A percentile compares a stretch with the other conserved stretches of the same genome.
These are phyloP conservation scores for Epinotia demarniana DNA, from an alignment of 2,888 invertebrate genomes.

Conservation along the genomic window DNA sequence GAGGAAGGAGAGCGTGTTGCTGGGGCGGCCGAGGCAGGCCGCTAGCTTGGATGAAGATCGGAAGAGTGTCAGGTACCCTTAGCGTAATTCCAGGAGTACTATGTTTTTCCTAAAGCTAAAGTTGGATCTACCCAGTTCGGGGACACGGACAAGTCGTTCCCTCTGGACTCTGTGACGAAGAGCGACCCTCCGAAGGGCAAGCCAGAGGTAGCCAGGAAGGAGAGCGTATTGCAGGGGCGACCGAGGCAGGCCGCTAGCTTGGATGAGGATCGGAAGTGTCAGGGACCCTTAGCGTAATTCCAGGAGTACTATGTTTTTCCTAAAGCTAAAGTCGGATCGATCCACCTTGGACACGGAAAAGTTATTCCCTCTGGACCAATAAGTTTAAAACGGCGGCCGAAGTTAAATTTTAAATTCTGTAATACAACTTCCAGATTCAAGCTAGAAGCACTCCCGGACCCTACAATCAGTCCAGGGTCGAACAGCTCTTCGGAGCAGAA, in stretches of 20 bases:
- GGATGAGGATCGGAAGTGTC: conserved; percentile 91
- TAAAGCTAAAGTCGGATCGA: conserved; percentile 59
- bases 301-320: no score
- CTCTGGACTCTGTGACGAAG: conserved; percentile 72
- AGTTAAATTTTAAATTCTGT: not conserved
- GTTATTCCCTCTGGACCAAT: conserved; percentile 64
- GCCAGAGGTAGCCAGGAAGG: conserved; percentile 66
- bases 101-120: no score
- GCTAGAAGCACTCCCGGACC: conserved; percentile 71
- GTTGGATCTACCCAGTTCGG: conserved; percentile 75
- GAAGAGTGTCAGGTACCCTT: conserved; percentile 87
- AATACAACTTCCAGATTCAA: conserved; percentile 66
- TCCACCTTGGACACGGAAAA: conserved; percentile 81
- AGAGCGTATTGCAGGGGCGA: conserved; percentile 62
- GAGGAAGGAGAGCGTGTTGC: conserved; percentile 64
- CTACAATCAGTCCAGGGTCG: conserved; percentile 79
- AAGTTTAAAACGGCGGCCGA: not conserved
- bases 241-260: conserved; percentile 72
- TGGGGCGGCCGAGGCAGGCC: conserved; percentile 64
- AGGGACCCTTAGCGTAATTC: conserved; percentile 58
- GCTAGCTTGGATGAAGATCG: conserved; percentile 88
- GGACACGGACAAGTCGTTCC: conserved; percentile 75
- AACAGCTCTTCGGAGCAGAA: conserved; percentile 81
- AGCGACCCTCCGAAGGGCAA: conserved; percentile 85
- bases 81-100: not conserved